phyloP scores from a whole-genome alignment of 2,113 vertebrate genomes.

The Amphiprion ocellaris region DNA sequence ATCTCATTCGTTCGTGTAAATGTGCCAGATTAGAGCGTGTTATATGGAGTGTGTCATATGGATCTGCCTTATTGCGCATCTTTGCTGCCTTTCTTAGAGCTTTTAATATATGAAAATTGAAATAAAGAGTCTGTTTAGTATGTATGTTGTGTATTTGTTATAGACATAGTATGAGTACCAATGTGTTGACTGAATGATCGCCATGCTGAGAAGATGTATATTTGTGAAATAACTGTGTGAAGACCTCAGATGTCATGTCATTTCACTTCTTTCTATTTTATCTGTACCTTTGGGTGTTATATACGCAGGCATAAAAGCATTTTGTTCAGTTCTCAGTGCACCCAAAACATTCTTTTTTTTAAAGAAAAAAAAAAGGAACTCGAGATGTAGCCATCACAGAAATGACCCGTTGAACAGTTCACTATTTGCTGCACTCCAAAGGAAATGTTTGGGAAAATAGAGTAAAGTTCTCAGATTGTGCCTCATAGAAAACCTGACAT shows the following conservation, averaged over 20 bases:
- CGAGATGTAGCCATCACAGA: conserved; percentile 70
- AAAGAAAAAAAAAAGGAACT: conserved; percentile 36
- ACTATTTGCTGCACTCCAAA: conserved; percentile 51
- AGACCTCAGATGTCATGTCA: conserved; percentile 69
- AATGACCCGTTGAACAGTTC: conserved; percentile 29
- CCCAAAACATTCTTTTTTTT: neutral
- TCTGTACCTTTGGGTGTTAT: conserved; percentile 37
- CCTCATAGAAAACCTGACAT: conserved; percentile 40
- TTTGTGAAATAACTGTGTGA: conserved; percentile 74
- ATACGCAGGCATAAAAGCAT: conserved; percentile 32
- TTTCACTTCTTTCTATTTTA: conserved; percentile 51
- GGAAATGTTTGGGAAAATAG: conserved; percentile 33
- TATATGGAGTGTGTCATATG: conserved; percentile 73
- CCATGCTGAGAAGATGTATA: conserved; percentile 71
- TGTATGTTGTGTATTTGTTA: conserved; percentile 78
- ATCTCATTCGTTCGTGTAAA: conserved; percentile 65
- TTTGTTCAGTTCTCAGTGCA: conserved; percentile 39
- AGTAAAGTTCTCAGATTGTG: conserved; percentile 59
- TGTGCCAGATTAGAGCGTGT: conserved; percentile 69
- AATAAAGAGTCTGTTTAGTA: conserved; percentile 75
- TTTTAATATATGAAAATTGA: conserved; percentile 80
- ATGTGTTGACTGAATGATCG: conserved; percentile 68
- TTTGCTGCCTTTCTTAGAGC: conserved; percentile 85
- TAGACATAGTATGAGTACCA: conserved; percentile 69
- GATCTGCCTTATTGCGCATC: conserved; percentile 84